A percentile compares a stretch with the other conserved stretches of the same genome.
phyloP scores from a whole-genome alignment of 2,888 invertebrate species.

The Drosophila nr. medialis region DNA sequence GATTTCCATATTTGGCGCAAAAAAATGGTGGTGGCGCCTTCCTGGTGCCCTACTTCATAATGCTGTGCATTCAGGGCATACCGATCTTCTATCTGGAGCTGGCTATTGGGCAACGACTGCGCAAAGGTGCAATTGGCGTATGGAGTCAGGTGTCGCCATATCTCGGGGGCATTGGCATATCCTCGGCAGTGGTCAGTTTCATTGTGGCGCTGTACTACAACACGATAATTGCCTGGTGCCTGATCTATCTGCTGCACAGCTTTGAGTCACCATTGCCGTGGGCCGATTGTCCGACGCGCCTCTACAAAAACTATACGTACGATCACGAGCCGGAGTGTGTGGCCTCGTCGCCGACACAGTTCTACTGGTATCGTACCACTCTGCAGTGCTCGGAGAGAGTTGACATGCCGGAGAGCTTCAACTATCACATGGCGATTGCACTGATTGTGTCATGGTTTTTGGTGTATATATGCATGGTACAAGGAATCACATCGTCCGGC shows the following conservation, averaged over 20 bases:
- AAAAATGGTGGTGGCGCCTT: conserved; percentile 99
- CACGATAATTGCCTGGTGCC: conserved; percentile 98
- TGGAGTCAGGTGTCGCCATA: conserved; percentile 96
- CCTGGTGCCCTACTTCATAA: conserved; percentile 97
- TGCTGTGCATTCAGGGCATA: conserved; percentile 97
- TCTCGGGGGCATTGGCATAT: conserved; percentile 95
- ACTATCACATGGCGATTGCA: conserved; percentile 95
- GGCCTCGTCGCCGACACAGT: conserved; percentile 95
- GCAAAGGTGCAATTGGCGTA: conserved; percentile 97
- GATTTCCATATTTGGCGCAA: conserved; percentile 97
- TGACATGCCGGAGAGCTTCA: conserved; percentile 93
- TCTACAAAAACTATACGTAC: conserved; percentile 92
- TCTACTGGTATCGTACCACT: conserved; percentile 97
- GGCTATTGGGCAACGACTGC: conserved; percentile 96
- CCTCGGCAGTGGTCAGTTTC: conserved; percentile 97
- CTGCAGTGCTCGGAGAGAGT: conserved; percentile 95
- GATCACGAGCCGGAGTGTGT: conserved; percentile 92
- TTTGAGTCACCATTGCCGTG: conserved; percentile 96
- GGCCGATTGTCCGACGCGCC: conserved; percentile 94
- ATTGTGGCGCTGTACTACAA: conserved; percentile 98
- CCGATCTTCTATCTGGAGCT: conserved; percentile 98
- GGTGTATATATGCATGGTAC: conserved; percentile 98
- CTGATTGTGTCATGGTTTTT: conserved; percentile 96
- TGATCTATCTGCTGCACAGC: conserved; percentile 97
- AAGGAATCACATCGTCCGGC: conserved; percentile 98